Evolutionary conservation across 2,113 vertebrate species (phyloP), one percentile per base, ranked within the genome.

Genomic region (Siniperca knerii): DNA sequence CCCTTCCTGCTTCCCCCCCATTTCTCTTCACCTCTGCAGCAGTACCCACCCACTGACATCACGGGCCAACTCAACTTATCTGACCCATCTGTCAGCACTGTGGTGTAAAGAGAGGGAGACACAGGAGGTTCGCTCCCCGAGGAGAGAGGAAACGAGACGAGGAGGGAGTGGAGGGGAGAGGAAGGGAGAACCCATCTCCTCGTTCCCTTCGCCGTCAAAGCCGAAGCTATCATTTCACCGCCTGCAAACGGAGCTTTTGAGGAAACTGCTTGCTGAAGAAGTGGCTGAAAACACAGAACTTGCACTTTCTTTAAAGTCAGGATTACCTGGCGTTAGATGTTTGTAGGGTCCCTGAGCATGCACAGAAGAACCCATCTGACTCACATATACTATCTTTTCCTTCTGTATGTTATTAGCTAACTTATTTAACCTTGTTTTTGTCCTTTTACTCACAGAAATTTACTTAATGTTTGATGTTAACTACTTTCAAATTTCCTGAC

Each of bases 51-150:
- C 92, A 98, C 98, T 79, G 98, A 99, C 96, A 98, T 98, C 96
- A 97, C 98, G 4, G 98, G 98, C 94, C 98, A 98, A 94, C 98
- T 99, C 95, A 99, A 99, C 97, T 95, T 99, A 95, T 99, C 98
- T 58, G 98, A 99, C 96, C 98, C 98, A 92, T 99, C 98, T 89
- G 98, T 99, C 97, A 99, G 98, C 97, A 99, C 98, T 65, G 98
- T 99, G 97, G 98, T 99, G 95, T 99, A 82, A 79, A 69, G 92
- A 75, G 84, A 90, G 89, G 85, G 87, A 79, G 60, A 79, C 55
- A 13, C 48, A 7, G 29, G 76, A 85, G 37, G 78, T 52, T 48
- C 20, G 50, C 90, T 89, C 85, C 57, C 77, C 33, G 61, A 89
- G 87, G 93, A 94, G 90, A 94, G 90, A 93, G 90, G 90, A 87